These are phyloP conservation scores for Campylomormyrus tamandua DNA, from an alignment of 2,113 vertebrate genomes.

Conservation along the genomic window DNA sequence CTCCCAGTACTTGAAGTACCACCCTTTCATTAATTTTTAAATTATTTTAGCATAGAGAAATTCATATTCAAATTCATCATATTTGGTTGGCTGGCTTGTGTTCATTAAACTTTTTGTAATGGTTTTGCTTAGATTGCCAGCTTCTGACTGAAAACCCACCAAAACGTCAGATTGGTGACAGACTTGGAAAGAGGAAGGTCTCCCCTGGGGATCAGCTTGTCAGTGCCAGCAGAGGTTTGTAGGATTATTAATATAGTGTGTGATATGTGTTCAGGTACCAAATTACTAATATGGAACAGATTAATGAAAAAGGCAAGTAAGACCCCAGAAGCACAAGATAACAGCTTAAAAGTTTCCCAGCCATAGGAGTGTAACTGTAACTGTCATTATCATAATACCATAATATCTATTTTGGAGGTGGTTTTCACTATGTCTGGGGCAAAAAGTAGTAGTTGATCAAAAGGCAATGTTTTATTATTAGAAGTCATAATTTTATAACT, in stretches of 20 bases:
- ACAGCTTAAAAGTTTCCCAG: neutral
- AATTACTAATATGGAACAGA: neutral
- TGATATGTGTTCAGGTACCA: neutral
- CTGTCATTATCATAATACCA: neutral
- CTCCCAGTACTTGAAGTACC: neutral
- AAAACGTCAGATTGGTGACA: conserved; percentile 59
- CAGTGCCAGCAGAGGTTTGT: conserved; percentile 13
- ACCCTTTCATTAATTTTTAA: neutral
- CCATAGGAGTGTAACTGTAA: neutral
- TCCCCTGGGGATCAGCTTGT: neutral
- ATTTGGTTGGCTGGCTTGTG: neutral
- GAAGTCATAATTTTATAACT: neutral
- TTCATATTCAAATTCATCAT: too few species aligned
- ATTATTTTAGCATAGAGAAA: neutral
- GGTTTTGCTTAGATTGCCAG: neutral
- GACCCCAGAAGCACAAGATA: neutral
- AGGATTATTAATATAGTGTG: neutral
- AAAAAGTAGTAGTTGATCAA: neutral
- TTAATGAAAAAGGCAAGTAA: neutral
- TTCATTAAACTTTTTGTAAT: neutral
- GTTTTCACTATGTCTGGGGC: neutral
- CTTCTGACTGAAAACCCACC: conserved; percentile 50
- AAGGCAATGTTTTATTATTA: neutral
- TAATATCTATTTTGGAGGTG: neutral
- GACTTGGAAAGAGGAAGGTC: conserved; percentile 62